Base-by-base conservation (phyloP, 2,113 vertebrate genomes). In the Phycodurus eques region DNA sequence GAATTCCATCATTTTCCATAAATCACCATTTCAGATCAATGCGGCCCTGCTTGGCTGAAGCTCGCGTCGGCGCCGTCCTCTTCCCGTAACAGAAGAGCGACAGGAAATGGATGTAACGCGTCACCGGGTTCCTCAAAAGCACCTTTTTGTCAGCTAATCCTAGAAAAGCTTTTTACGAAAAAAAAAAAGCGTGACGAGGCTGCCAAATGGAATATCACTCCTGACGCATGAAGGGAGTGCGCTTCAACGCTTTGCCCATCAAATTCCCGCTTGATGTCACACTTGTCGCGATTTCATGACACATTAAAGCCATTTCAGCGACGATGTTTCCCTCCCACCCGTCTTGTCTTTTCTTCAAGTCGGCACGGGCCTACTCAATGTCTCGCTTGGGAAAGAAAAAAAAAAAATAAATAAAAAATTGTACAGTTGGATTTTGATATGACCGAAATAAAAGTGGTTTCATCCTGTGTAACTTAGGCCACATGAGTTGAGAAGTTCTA, bases 141-240 rank as follows among this genome's bases (percentile, higher is more conserved):
- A 65, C 78, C 75, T 82, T 90, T 88, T 87, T 79, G 87, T 83
- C 80, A 79, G 83, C 81, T 84, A 88, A 86, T 83, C 80, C 74
- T 67, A 73, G 64, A 75, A 85, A 82, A 72, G 71, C 68, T 77
- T 81, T 80, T 82, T 68, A 72, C 35, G 51, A 56, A 19, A 79
- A 35, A 35, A 33, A 61, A 61, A 85, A 84, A 86, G 81, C 47
- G 47, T 74, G 80, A 82, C 80, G 85, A 35, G 82, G 74, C 85
- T 90, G 91, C 88, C 88, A 89, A 82, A 78, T 83, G 75, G 65
- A 81, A 90, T 89, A 74, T 81, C 74, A 47, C 63, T 77, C 78
- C 68, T 84, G 85, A 81, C 81, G 39, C 71, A 72, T 86, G 80
- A 88, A 78, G 47, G 63, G 71, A 75, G 84, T 85, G 85, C 88